phyloP scores from a whole-genome alignment of 2,113 vertebrate genomes.

The Aleadryas rufinucha region DNA sequence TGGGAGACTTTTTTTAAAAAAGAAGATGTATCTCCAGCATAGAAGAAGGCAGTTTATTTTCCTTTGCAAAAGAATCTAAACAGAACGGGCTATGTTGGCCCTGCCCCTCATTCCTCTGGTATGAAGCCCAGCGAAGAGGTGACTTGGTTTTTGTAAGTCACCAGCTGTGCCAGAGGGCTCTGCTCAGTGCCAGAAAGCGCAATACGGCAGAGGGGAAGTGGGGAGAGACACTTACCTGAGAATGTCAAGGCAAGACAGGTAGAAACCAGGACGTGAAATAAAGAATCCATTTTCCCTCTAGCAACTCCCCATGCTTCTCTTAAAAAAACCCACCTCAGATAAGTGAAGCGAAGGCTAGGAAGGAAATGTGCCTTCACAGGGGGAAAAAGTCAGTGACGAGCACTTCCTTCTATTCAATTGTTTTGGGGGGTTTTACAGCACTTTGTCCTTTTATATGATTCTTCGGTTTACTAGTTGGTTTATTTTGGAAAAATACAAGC shows the following conservation, averaged over 20 bases:
- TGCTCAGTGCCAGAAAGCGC: background rate
- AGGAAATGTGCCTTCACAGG: conserved; percentile 85
- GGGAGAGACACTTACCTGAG: conserved; percentile 72
- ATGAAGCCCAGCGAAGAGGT: conserved; percentile 12
- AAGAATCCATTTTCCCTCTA: conserved; percentile 83
- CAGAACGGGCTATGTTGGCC: conserved; percentile 6
- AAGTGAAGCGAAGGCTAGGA: conserved; percentile 79
- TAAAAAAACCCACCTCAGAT: conserved; percentile 73
- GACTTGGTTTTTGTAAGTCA: background rate
- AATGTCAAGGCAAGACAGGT: conserved; percentile 68
- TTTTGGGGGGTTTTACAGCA: conserved; percentile 76
- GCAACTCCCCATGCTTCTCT: conserved; percentile 71
- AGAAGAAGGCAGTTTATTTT: conserved; percentile 47
- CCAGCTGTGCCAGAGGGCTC: background rate
- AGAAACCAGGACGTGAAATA: conserved; percentile 71
- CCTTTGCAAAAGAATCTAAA: conserved; percentile 56
- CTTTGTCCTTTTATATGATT: conserved; percentile 73
- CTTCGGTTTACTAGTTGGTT: conserved; percentile 72
- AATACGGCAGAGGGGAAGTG: background rate
- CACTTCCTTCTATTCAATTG: conserved; percentile 93
- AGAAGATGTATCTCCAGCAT: background rate
- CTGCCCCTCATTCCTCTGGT: conserved; percentile 19
- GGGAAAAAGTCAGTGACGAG: conserved; percentile 84
- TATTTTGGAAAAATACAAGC: conserved; percentile 55
- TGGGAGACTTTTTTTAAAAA: background rate